phyloP scores from a whole-genome alignment of 2,113 vertebrate genomes.

The Corythoichthys intestinalis region DNA sequence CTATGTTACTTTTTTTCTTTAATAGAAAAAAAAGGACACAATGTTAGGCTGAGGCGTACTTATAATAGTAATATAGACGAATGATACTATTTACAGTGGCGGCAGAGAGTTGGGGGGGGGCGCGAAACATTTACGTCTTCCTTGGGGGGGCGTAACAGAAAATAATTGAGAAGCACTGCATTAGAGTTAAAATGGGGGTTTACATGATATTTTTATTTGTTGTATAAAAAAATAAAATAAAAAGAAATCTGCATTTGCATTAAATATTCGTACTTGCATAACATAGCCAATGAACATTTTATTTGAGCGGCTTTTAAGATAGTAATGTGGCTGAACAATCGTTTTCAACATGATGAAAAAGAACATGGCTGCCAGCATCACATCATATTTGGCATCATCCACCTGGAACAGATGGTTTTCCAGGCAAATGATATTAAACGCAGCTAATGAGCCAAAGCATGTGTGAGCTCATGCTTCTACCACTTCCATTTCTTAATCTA shows the following conservation, averaged over 20 bases:
- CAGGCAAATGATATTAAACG: constrained; percentile 66
- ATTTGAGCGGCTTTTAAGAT: constrained; percentile 10
- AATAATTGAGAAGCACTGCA: no score
- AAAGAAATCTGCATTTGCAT: not conserved
- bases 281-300: constrained; percentile 12
- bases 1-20: no score
- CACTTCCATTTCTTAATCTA: constrained; percentile 66
- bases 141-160: no score
- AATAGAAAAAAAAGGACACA: no score
- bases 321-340: constrained; percentile 23
- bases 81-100: no score
- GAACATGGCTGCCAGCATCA: constrained; percentile 49
- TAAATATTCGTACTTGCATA: not conserved
- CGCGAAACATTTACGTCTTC: no score
- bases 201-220: not conserved
- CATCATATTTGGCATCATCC: constrained; percentile 61
- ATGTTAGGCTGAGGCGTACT: no score
- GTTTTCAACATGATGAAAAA: constrained; percentile 50
- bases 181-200: no score
- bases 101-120: no score
- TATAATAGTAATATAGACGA: no score
- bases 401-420: constrained; percentile 65
- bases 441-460: constrained; percentile 64
- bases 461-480: constrained; percentile 64
- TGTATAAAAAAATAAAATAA: not conserved